These are phyloP conservation scores for Augiades crinisus DNA, from an alignment of 2,888 invertebrate species.

Conservation along the genomic window DNA sequence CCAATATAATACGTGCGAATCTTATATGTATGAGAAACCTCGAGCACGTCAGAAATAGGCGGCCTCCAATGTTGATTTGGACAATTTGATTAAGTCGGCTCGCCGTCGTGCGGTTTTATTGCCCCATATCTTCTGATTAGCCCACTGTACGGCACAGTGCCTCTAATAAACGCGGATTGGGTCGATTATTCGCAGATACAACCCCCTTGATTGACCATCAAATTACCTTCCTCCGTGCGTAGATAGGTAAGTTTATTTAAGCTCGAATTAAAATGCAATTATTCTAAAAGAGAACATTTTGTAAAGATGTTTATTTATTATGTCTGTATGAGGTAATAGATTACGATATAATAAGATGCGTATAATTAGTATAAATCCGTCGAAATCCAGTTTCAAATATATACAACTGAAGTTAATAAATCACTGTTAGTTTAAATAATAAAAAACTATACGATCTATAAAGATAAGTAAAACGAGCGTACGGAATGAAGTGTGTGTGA, in stretches of 20 bases:
- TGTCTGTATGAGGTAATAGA: too few relatives aligned
- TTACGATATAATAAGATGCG: too few relatives aligned
- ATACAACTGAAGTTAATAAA: constrained; percentile 12
- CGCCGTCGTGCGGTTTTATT: constrained; percentile 65
- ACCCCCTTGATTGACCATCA: constrained; percentile 23
- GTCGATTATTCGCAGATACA: constrained; percentile 36
- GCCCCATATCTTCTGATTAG: constrained; percentile 78
- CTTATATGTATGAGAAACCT: constrained; percentile 7
- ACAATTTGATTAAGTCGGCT: constrained; percentile 71
- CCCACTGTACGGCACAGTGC: constrained; percentile 44
- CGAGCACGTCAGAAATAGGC: constrained; percentile 28
- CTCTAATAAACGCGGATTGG: constrained; percentile 46
- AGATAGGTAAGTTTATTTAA: neutral
- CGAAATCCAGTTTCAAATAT: constrained; percentile 1
- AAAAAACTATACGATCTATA: constrained; percentile 25
- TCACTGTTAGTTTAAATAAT: constrained; percentile 21
- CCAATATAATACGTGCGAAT: constrained; percentile 2
- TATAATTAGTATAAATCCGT: too few relatives aligned
- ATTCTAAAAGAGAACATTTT: neutral
- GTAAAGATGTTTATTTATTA: neutral
- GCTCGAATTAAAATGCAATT: too few relatives aligned
- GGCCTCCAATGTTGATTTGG: constrained; percentile 55
- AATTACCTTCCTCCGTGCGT: constrained; percentile 15
- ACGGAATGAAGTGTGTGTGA: constrained; percentile 40
- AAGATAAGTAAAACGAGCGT: constrained; percentile 35